A percentile compares a stretch with the other conserved stretches of the same genome.
phyloP scores from a whole-genome alignment of 2,797 vertebrate genomes.

The Karalla daura region DNA sequence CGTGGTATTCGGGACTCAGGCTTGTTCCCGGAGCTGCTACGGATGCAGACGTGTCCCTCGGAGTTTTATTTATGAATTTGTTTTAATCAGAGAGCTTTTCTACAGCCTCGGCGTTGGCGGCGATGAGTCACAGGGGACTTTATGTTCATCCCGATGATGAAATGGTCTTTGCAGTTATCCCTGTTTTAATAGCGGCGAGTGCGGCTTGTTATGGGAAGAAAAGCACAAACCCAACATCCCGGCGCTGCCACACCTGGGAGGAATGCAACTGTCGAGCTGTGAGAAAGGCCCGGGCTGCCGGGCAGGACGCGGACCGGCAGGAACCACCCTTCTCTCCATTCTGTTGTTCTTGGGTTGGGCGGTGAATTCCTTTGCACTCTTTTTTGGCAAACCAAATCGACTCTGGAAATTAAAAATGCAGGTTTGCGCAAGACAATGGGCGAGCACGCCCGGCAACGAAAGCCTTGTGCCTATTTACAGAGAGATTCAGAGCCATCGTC shows the following conservation, averaged over 20 bases:
- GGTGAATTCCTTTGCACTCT: neutral
- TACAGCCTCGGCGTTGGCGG: too few species aligned
- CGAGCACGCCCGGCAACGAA: neutral
- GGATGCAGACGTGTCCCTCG: too few species aligned
- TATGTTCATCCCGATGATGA: neutral
- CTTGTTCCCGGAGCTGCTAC: too few species aligned
- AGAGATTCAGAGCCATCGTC: neutral
- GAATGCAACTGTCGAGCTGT: neutral
- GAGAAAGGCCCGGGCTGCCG: neutral
- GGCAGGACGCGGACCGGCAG: neutral
- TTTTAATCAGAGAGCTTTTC: too few species aligned
- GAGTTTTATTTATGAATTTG: too few species aligned
- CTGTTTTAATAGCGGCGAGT: neutral
- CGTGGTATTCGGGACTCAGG: too few species aligned
- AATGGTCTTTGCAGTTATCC: neutral
- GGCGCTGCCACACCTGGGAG: neutral
- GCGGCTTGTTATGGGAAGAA: conserved; percentile 9
- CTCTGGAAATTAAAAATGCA: conserved; percentile 6
- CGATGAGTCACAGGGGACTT: neutral
- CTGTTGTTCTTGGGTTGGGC: neutral
- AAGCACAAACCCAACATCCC: neutral
- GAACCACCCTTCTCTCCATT: neutral
- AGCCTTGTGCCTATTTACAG: neutral
- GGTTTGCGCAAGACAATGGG: neutral
- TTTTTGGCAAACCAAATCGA: conserved; percentile 6